Evolutionary conservation across 2,888 invertebrate species (phyloP).

Genomic region (Disparrhopalites patrizii): DNA sequence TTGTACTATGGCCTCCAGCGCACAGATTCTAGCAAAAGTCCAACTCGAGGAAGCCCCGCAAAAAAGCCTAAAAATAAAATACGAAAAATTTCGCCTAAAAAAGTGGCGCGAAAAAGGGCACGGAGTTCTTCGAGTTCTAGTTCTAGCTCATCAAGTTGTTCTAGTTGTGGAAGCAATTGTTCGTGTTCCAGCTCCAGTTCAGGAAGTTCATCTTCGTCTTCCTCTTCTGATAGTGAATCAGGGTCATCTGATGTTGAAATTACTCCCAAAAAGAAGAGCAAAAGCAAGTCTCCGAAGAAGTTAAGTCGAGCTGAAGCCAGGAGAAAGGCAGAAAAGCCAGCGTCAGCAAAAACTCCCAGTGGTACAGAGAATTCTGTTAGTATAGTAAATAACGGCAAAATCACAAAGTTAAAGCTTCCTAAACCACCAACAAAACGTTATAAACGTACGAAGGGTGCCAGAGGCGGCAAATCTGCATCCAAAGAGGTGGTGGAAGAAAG

Average conservation of each 20-base stretch:
- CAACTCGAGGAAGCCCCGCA: background rate
- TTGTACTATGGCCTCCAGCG: background rate
- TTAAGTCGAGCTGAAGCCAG: slow-evolving; percentile 12
- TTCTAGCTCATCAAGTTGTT: slow-evolving; percentile 65
- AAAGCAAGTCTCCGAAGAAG: slow-evolving; percentile 10
- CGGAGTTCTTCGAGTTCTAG: slow-evolving; percentile 63
- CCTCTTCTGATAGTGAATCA: slow-evolving; percentile 53
- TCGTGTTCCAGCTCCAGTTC: slow-evolving; percentile 69
- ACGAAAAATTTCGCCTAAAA: slow-evolving; percentile 15
- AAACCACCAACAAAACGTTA: slow-evolving; percentile 17
- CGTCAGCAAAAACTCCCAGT: background rate
- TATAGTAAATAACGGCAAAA: slow-evolving; percentile 4
- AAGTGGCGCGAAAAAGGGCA: slow-evolving; percentile 47
- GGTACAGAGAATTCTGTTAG: background rate
- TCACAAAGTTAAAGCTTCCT: slow-evolving; percentile 7
- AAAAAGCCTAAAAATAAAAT: slow-evolving; percentile 9
- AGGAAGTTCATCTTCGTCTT: slow-evolving; percentile 60
- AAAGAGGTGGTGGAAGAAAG: slow-evolving; percentile 20
- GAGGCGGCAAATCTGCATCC: slow-evolving; percentile 8
- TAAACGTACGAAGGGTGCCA: slow-evolving; percentile 8
- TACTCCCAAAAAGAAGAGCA: background rate
- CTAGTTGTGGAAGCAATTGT: slow-evolving; percentile 78
- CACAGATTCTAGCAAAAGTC: background rate
- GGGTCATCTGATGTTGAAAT: slow-evolving; percentile 24
- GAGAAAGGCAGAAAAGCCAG: background rate